Evolutionary conservation across 2,888 invertebrate species (phyloP).

Genomic region (Tenthredo scrophulariae): DNA sequence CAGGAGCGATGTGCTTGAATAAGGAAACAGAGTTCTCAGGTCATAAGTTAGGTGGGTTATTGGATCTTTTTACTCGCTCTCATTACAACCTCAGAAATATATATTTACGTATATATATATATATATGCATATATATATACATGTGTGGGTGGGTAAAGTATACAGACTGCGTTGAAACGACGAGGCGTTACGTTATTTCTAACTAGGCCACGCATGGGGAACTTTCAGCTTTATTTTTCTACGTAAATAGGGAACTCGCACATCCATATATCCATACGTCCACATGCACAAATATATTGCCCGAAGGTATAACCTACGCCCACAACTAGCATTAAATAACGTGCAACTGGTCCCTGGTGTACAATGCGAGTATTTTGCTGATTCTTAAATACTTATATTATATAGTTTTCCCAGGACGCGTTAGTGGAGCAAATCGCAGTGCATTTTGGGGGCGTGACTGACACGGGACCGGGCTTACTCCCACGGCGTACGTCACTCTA

Average conservation of each 20-base stretch:
- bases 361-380: slow-evolving; percentile 7
- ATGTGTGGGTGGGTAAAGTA: neutral
- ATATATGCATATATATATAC: too few species aligned
- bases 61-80: neutral
- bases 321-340: slow-evolving; percentile 40
- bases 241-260: neutral
- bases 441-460: slow-evolving; percentile 58
- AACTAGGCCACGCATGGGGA: slow-evolving; percentile 42
- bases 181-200: neutral
- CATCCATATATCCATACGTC: neutral
- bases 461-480: slow-evolving; percentile 62
- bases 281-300: slow-evolving; percentile 5
- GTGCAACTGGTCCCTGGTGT: slow-evolving; percentile 36
- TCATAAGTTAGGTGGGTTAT: neutral
- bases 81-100: neutral
- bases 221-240: slow-evolving; percentile 15
- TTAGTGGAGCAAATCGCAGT: slow-evolving; percentile 67
- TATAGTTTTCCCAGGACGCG: slow-evolving; percentile 57
- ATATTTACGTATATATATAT: too few species aligned
- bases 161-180: slow-evolving; percentile 8
- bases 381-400: slow-evolving; percentile 34
- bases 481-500: slow-evolving; percentile 60
- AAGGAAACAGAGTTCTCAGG: neutral
- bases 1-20: neutral
- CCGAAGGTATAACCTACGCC: neutral